phyloP scores from a whole-genome alignment of 1,140 invertebrate species.

The Drosophila oshimai region DNA sequence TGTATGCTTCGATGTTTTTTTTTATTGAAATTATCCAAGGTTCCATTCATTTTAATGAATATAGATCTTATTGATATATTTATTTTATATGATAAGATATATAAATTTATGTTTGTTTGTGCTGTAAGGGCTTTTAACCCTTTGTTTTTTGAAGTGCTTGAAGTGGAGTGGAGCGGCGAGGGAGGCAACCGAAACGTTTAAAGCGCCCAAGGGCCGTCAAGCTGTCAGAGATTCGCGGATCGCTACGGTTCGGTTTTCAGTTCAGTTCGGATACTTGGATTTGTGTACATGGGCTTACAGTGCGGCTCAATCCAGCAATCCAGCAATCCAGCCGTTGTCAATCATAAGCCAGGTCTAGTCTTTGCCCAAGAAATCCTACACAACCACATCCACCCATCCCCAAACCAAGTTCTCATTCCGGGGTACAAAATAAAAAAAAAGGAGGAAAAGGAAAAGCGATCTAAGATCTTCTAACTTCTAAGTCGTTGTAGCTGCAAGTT shows the following conservation, averaged over 20 bases:
- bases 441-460: slow-evolving; percentile 1
- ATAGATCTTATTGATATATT: background rate
- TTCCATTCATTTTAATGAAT: no score
- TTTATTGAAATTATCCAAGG: no score
- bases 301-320: slow-evolving; percentile 60
- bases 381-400: background rate
- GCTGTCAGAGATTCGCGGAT: slow-evolving; percentile 48
- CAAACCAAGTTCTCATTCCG: no score
- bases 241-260: slow-evolving; percentile 26
- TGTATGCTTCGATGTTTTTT: no score
- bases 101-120: no score
- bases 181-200: slow-evolving; percentile 65
- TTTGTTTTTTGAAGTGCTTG: background rate
- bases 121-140: no score
- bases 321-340: slow-evolving; percentile 71
- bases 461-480: slow-evolving; percentile 70
- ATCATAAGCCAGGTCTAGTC: slow-evolving; percentile 54
- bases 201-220: slow-evolving; percentile 78
- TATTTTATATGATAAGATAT: no score
- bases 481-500: slow-evolving; percentile 17
- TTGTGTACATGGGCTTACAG: slow-evolving; percentile 17
- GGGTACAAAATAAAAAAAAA: background rate
- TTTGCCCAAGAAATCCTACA: background rate
- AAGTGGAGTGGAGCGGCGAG: background rate
- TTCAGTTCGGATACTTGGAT: slow-evolving; percentile 6